These are phyloP conservation scores for Carettochelys insculpta DNA, from an alignment of 2,113 vertebrate species.

Conservation along the genomic window DNA sequence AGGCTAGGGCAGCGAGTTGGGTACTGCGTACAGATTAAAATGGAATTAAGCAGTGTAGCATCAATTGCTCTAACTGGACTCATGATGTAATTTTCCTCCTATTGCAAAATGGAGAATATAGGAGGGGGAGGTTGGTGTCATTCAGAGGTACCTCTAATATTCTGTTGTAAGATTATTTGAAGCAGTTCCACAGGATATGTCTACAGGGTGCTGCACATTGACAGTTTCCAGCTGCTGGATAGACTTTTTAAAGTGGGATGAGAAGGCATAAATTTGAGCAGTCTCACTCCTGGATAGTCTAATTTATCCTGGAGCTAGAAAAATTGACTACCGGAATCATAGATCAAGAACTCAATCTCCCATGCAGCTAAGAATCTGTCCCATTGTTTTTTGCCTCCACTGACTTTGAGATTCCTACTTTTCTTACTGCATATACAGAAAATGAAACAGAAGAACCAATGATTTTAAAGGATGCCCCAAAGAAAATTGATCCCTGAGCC, in stretches of 20 bases:
- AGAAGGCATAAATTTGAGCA: slow-evolving; percentile 42
- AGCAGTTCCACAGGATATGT: background rate
- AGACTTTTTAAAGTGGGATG: background rate
- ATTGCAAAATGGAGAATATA: rapidly evolving
- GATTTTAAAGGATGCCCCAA: background rate
- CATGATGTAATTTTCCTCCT: background rate
- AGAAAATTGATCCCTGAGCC: background rate
- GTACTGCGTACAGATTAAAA: too few species aligned
- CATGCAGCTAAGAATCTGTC: background rate
- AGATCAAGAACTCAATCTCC: slow-evolving; percentile 23
- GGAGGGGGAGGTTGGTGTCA: background rate
- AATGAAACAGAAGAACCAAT: background rate
- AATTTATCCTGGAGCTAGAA: slow-evolving; percentile 16
- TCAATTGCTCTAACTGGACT: background rate
- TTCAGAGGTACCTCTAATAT: background rate
- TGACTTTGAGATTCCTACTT: background rate
- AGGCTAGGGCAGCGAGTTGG: too few species aligned
- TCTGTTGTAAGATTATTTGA: rapidly evolving
- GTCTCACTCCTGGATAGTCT: slow-evolving; percentile 45
- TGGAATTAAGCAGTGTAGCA: rapidly evolving
- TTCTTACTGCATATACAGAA: background rate
- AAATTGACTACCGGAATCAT: slow-evolving; percentile 52
- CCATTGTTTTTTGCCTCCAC: background rate
- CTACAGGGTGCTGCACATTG: background rate
- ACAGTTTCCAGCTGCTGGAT: background rate